These are phyloP conservation scores for Hippoglossus stenolepis DNA, from an alignment of 2,113 vertebrate genomes.

Conservation along the genomic window DNA sequence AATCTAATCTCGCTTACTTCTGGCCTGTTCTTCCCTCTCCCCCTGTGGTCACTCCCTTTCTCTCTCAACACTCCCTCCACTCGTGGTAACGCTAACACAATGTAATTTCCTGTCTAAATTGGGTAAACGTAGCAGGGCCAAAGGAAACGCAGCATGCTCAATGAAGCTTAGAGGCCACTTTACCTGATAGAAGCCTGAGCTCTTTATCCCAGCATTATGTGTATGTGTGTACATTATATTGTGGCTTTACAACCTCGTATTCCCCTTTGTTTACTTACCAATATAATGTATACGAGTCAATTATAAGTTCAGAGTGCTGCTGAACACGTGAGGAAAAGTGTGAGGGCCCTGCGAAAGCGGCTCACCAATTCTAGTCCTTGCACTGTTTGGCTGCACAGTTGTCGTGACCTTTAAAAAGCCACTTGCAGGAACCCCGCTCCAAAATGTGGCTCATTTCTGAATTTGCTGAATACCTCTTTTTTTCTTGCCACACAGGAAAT, in stretches of 20 bases:
- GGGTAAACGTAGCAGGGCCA: constrained; percentile 53
- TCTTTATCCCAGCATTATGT: constrained; percentile 36
- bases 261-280: background rate
- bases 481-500: constrained; percentile 46
- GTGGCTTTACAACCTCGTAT: background rate
- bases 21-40: constrained; percentile 1
- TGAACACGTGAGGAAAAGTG: background rate
- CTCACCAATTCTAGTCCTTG: background rate
- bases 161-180: constrained; percentile 66
- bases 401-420: constrained; percentile 57
- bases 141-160: constrained; percentile 51
- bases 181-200: constrained; percentile 44
- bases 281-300: too few relatives aligned
- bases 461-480: constrained; percentile 58
- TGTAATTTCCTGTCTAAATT: constrained; percentile 74
- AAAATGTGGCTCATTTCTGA: constrained; percentile 44
- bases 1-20: constrained; percentile 54
- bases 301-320: background rate
- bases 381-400: background rate
- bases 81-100: constrained; percentile 36
- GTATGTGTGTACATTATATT: background rate
- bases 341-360: background rate
- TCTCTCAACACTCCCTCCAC: constrained; percentile 10
- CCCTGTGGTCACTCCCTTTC: constrained; percentile 24
- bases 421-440: background rate